These are phyloP conservation scores for Jordanella pulchra DNA, from an alignment of 2,797 vertebrate species.

Conservation along the genomic window DNA sequence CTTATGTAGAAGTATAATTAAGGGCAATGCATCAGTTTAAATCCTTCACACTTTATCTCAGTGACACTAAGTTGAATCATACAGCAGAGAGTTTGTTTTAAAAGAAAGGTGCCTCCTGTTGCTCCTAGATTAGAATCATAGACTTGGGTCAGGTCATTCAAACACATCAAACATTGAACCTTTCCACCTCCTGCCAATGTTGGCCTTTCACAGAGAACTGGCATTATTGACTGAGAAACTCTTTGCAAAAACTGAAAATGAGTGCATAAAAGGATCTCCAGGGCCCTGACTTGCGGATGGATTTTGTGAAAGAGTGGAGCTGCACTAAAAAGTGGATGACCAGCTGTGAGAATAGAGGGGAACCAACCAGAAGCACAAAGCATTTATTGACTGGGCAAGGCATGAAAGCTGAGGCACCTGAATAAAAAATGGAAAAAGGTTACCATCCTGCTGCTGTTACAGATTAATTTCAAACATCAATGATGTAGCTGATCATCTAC, in stretches of 20 bases:
- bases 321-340: constrained; percentile 45
- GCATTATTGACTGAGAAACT: constrained; percentile 61
- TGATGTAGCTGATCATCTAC: constrained; percentile 33
- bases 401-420: constrained; percentile 42
- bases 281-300: constrained; percentile 32
- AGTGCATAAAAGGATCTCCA: constrained; percentile 41
- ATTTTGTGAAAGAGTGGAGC: constrained; percentile 36
- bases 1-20: not conserved
- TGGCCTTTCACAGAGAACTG: constrained; percentile 50
- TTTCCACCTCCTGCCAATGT: constrained; percentile 24
- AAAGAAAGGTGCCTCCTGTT: not conserved
- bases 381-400: constrained; percentile 37
- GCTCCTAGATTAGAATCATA: not conserved
- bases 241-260: constrained; percentile 39
- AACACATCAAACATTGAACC: constrained; percentile 1
- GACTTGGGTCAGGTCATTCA: constrained; percentile 9
- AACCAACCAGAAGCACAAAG: constrained; percentile 37
- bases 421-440: constrained; percentile 50
- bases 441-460: constrained; percentile 41
- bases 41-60: not conserved
- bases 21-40: not conserved
- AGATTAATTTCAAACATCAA: constrained; percentile 41
- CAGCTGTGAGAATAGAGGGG: constrained; percentile 50
- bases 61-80: not conserved
- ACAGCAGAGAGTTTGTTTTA: not conserved